Percentiles rank a stretch among this genome's conserved stretches.
Evolutionary conservation across 2,797 vertebrate genomes (phyloP).

Genomic region (Sphenopsis melanotis): DNA sequence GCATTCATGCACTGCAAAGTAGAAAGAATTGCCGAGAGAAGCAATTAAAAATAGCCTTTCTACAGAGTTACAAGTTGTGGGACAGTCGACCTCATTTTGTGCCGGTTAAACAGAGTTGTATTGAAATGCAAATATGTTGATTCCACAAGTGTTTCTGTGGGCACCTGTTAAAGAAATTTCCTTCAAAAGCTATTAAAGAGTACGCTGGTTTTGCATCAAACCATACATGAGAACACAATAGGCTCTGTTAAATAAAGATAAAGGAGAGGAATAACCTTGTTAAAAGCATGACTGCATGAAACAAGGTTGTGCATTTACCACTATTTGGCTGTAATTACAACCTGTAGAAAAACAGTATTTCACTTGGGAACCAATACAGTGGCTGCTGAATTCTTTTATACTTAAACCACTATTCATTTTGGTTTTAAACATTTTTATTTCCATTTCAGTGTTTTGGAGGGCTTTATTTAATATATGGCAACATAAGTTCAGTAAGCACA

Average conservation of each 20-base stretch:
- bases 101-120: neutral
- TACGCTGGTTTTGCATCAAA: neutral
- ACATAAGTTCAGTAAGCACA: neutral
- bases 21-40: neutral
- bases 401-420: neutral
- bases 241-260: conserved; percentile 15
- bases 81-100: neutral
- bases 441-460: neutral
- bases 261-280: neutral
- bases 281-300: neutral
- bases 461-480: neutral
- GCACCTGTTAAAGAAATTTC: neutral
- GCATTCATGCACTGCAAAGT: neutral
- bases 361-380: neutral
- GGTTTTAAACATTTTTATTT: neutral
- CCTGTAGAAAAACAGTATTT: neutral
- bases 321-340: neutral
- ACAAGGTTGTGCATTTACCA: neutral
- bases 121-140: conserved; percentile 31
- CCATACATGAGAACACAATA: neutral
- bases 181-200: neutral
- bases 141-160: neutral
- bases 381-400: neutral
- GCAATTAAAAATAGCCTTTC: neutral
- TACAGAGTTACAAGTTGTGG: neutral